Conservation (phyloP, 2,797 vertebrate species). For the Premnoplex brunnescens region DNA sequence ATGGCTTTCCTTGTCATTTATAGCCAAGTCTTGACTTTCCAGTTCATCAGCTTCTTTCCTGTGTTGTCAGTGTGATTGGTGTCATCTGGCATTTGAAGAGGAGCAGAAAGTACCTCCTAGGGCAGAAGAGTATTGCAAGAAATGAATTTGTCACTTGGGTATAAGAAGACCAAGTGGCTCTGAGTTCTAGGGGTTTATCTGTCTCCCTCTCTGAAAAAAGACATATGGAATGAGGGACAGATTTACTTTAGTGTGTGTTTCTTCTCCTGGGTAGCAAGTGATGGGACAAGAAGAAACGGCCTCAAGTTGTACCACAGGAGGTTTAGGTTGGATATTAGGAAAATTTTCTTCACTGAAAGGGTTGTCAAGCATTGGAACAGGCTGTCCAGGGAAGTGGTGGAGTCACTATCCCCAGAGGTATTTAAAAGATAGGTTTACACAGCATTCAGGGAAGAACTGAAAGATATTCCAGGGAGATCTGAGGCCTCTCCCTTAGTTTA, state of each 20-base stretch:
- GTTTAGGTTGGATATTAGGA: neutral
- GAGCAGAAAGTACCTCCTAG: neutral
- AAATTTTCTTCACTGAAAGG: neutral
- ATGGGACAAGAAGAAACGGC: neutral
- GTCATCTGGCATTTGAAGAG: neutral
- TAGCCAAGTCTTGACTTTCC: neutral
- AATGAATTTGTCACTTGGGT: neutral
- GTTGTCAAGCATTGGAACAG: neutral
- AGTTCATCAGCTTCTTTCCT: slow-evolving; percentile 2
- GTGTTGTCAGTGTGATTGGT: neutral
- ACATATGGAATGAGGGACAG: neutral
- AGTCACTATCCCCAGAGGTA: neutral
- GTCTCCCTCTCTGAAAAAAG: neutral
- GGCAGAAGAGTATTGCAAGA: neutral
- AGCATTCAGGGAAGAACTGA: neutral
- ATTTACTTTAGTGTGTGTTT: neutral
- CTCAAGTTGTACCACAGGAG: neutral
- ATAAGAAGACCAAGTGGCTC: neutral
- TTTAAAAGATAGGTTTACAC: neutral
- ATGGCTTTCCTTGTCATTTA: slow-evolving; percentile 6
- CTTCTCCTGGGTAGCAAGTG: neutral
- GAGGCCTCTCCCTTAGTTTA: neutral
- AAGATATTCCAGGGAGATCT: neutral
- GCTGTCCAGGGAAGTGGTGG: neutral
- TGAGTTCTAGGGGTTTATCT: neutral